Conservation (phyloP, 2,797 vertebrate species). For the Euthynnus affinis region DNA sequence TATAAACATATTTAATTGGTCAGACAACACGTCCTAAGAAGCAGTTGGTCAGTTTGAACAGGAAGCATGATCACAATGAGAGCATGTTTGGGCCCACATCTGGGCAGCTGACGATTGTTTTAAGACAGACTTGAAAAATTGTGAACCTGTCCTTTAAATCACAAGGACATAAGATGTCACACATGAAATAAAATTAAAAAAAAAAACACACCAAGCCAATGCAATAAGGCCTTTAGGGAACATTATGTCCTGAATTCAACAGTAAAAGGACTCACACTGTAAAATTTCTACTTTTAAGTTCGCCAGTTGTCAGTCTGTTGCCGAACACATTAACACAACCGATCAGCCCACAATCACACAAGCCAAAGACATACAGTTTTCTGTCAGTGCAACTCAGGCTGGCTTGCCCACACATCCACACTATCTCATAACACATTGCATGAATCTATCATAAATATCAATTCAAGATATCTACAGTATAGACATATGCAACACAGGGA, state of each 20-base stretch:
- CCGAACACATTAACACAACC: constrained; percentile 1
- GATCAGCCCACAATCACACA: constrained; percentile 26
- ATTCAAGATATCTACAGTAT: constrained; percentile 64
- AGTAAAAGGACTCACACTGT: constrained; percentile 4
- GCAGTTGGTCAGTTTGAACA: too few species aligned
- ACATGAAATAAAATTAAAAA: constrained; percentile 25
- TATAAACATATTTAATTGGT: too few species aligned
- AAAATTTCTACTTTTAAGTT: constrained; percentile 15
- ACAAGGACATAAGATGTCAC: constrained; percentile 17
- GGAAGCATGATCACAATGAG: too few species aligned
- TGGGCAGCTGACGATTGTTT: too few species aligned
- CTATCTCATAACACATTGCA: constrained; percentile 31
- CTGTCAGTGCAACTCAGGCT: constrained; percentile 59
- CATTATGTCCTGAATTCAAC: constrained; percentile 16
- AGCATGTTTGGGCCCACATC: too few species aligned
- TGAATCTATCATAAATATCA: constrained; percentile 62
- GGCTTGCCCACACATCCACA: constrained; percentile 32
- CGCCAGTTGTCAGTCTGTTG: constrained; percentile 10
- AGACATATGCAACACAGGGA: constrained; percentile 45
- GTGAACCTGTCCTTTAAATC: not conserved
- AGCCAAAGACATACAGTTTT: constrained; percentile 28
- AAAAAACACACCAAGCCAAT: constrained; percentile 40
- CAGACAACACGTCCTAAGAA: too few species aligned
- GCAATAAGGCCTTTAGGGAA: constrained; percentile 44
- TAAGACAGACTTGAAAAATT: too few species aligned